A percentile compares a stretch with the other conserved stretches of the same genome.
phyloP scores from a whole-genome alignment of 2,888 invertebrate species.

The Eurois occulta region DNA sequence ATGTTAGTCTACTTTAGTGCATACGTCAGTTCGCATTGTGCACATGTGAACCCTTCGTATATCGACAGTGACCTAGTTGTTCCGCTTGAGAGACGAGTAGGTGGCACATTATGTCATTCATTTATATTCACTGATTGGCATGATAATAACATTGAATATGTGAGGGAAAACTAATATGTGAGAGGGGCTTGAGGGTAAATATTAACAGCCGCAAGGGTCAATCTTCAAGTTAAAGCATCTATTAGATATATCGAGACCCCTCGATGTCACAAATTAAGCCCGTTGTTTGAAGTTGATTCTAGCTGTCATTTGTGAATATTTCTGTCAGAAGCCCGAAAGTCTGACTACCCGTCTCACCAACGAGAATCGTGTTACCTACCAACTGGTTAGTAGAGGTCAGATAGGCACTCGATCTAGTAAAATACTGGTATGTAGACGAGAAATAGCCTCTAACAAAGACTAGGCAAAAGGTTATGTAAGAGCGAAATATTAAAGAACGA shows the following conservation, averaged over 20 bases:
- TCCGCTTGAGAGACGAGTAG: slow-evolving; percentile 34
- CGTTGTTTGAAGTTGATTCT: not conserved
- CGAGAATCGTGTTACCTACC: not conserved
- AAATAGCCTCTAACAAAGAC: not conserved
- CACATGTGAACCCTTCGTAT: slow-evolving; percentile 25
- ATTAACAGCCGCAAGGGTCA: not conserved
- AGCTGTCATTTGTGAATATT: not conserved
- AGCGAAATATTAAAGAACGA: not conserved
- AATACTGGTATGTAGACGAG: not conserved
- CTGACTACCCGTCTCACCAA: not conserved
- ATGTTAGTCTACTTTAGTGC: slow-evolving; percentile 16
- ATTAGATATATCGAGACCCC: too few species aligned
- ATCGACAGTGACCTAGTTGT: slow-evolving; percentile 54
- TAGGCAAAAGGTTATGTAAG: not conserved
- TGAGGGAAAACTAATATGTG: not conserved
- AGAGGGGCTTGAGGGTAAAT: not conserved
- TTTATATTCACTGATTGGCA: slow-evolving; percentile 32
- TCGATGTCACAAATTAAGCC: too few species aligned
- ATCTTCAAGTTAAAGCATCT: not conserved
- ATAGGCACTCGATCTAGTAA: not conserved
- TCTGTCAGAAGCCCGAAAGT: not conserved
- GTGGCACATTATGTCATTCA: slow-evolving; percentile 30
- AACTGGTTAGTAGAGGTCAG: too few species aligned
- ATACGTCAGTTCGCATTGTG: slow-evolving; percentile 47
- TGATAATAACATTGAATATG: slow-evolving; percentile 5